Percentiles rank a stretch among this genome's conserved stretches.
These are phyloP conservation scores for Chymomyza costata DNA, from an alignment of 1,140 invertebrate genomes.

Conservation along the genomic window DNA sequence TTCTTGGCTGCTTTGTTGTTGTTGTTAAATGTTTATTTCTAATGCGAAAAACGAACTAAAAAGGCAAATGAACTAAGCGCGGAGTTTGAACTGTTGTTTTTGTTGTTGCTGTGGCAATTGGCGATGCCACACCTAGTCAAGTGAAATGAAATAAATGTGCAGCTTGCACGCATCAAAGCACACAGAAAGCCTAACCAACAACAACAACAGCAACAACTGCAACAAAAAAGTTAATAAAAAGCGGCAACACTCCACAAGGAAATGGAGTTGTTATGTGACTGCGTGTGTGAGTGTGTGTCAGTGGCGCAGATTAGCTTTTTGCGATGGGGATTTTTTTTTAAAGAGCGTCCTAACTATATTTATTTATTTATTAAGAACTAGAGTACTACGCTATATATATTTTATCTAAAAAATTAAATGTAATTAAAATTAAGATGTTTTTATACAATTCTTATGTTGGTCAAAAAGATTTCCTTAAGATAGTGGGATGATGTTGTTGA, in stretches of 20 bases:
- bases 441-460: no score
- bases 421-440: no score
- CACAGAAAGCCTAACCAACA: conserved; percentile 29
- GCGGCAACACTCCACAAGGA: background rate
- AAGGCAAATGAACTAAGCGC: conserved; percentile 70
- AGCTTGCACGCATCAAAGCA: conserved; percentile 55
- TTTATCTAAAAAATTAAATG: no score
- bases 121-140: conserved; percentile 63
- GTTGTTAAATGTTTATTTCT: conserved; percentile 52
- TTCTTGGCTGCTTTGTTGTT: conserved; percentile 19
- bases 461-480: no score
- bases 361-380: no score
- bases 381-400: no score
- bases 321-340: no score
- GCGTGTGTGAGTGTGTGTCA: no score
- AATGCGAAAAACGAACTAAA: conserved; percentile 36
- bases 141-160: conserved; percentile 71
- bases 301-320: no score
- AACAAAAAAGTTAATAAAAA: background rate
- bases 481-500: no score
- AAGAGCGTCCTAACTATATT: no score
- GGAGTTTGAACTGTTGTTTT: conserved; percentile 56
- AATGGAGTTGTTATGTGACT: no score
- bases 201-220: background rate
- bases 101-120: conserved; percentile 40